phyloP scores from a whole-genome alignment of 2,888 invertebrate species.

The Hirtodrosophila alboralis region DNA sequence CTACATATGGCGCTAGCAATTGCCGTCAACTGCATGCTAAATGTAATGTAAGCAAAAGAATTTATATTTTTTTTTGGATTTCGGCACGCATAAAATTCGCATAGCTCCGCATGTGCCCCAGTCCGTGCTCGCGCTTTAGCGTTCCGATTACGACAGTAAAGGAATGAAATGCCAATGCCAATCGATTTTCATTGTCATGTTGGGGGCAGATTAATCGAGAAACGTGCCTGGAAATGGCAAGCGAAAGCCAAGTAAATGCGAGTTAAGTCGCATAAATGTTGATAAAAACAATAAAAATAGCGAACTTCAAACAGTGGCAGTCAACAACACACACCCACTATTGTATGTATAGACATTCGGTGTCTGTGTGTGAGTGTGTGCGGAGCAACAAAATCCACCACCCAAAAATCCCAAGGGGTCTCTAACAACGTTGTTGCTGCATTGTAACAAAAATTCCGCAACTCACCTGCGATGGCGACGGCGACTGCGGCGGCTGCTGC shows the following conservation, averaged over 20 bases:
- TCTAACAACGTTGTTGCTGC: slow-evolving; percentile 30
- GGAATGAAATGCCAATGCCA: slow-evolving; percentile 57
- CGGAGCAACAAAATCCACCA: slow-evolving; percentile 61
- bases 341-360: slow-evolving; percentile 58
- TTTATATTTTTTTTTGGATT: slow-evolving; percentile 41
- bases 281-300: slow-evolving; percentile 6
- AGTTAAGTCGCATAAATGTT: slow-evolving; percentile 25
- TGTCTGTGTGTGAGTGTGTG: slow-evolving; percentile 42
- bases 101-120: slow-evolving; percentile 13
- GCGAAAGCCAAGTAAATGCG: slow-evolving; percentile 21
- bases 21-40: slow-evolving; percentile 18
- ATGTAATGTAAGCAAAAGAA: too few relatives aligned
- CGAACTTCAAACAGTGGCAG: slow-evolving; percentile 12
- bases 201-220: slow-evolving; percentile 60
- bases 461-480: slow-evolving; percentile 59
- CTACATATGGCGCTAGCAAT: slow-evolving; percentile 1
- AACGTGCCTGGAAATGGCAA: slow-evolving; percentile 32
- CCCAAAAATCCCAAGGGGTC: slow-evolving; percentile 46
- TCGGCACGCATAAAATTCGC: slow-evolving; percentile 41
- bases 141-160: slow-evolving; percentile 45
- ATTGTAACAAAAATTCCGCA: slow-evolving; percentile 67
- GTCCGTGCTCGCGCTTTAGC: neutral
- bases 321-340: slow-evolving; percentile 27
- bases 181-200: slow-evolving; percentile 68
- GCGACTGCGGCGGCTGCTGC: slow-evolving; percentile 15